Percentiles rank a stretch among this genome's conserved stretches.
Conservation (phyloP, 53 echinoderm and acorn worm species). For the Holothuria leucospilota region DNA sequence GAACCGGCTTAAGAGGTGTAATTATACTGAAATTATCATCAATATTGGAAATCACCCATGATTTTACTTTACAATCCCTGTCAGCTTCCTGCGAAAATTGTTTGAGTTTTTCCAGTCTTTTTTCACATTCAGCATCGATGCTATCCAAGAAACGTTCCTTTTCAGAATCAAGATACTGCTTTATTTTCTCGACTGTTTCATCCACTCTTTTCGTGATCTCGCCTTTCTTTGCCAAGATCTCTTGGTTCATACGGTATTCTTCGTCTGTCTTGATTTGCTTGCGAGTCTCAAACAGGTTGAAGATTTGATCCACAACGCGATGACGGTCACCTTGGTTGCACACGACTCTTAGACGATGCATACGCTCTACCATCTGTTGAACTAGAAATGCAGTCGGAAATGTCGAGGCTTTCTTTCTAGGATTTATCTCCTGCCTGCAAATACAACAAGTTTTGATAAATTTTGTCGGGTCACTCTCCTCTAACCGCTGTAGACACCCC, state of each 20-base stretch:
- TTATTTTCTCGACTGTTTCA: neutral
- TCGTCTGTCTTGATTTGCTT: no score
- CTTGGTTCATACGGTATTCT: no score
- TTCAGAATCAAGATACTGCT: neutral
- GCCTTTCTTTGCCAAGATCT: neutral
- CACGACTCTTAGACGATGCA: neutral
- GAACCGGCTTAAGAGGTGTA: neutral
- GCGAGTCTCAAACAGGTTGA: no score
- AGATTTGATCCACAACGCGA: no score
- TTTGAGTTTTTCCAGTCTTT: neutral
- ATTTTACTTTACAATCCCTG: neutral
- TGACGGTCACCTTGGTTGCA: no score
- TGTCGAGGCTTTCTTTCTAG: neutral
- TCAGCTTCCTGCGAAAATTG: neutral
- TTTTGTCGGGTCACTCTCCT: neutral
- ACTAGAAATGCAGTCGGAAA: neutral
- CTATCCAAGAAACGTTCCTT: neutral
- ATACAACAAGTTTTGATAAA: neutral
- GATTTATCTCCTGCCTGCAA: neutral
- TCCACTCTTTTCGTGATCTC: slow-evolving; percentile 13
- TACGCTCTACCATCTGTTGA: slow-evolving; percentile 3
- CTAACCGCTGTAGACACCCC: neutral
- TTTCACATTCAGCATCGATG: neutral
- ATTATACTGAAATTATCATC: neutral
- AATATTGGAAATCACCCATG: slow-evolving; percentile 12